Conservation (phyloP, 1,140 invertebrate species). For the Hyles vespertilio region DNA sequence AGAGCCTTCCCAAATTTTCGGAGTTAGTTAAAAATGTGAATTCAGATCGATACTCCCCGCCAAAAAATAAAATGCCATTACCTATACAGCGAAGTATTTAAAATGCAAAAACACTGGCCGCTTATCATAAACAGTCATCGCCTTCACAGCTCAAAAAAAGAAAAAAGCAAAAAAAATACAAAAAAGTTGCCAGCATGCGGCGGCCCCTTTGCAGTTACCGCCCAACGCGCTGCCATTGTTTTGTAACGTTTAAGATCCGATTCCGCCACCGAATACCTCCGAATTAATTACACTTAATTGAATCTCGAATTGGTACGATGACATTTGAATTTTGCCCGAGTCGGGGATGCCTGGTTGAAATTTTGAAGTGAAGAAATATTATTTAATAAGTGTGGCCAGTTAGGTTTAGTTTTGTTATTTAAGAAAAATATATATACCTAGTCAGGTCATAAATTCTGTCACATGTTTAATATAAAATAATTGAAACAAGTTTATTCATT, state of each 20-base stretch:
- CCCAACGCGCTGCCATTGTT: slow-evolving; percentile 51
- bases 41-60: background rate
- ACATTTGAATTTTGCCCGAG: slow-evolving; percentile 71
- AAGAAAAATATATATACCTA: no score
- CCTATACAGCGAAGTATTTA: background rate
- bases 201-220: slow-evolving; percentile 46
- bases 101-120: slow-evolving; percentile 22
- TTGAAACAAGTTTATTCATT: no score
- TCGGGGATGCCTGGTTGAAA: slow-evolving; percentile 32
- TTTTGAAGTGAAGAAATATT: background rate
- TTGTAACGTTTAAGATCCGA: slow-evolving; percentile 55
- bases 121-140: slow-evolving; percentile 50
- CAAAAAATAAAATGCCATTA: slow-evolving; percentile 7
- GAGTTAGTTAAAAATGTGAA: no score
- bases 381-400: background rate
- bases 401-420: no score
- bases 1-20: no score
- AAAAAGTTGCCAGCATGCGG: slow-evolving; percentile 27
- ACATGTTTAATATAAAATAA: no score
- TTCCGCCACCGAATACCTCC: slow-evolving; percentile 52
- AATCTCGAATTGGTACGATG: slow-evolving; percentile 75
- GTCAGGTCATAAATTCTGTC: no score
- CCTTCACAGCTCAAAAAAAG: slow-evolving; percentile 35
- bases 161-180: background rate
- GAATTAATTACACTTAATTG: slow-evolving; percentile 73